Base-by-base conservation (phyloP, 30 jellyfish, hydroid and myxozoan genomes). In the Hydra vulgaris region DNA sequence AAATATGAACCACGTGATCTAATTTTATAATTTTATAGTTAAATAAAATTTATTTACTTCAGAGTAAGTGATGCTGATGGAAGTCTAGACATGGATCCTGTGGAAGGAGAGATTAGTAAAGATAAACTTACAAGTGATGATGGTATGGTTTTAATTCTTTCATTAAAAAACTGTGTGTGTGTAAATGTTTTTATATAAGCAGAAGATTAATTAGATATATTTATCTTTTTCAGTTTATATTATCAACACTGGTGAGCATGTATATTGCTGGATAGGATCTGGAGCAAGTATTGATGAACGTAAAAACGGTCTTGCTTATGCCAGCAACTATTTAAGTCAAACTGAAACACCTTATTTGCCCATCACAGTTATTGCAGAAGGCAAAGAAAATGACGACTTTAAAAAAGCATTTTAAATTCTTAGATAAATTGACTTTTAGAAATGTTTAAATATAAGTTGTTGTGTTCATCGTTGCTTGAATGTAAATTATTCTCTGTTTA, bases 231-330 rank as follows among this genome's bases (percentile, higher is more conserved):
- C 79, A 90, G 97, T 92, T 22, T 92, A 66, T 85, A 87, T 92
- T 76, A 82, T 92, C 82, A 95, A 92, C 80, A 87, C 96, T 18
- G 95, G 95, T n/a, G 95, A 80, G 23, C 98, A 92, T 71, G 87
- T 91, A 82, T 92, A 87, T 80, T 95, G 95, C 68, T 92, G 98
- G 98, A 71, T 92, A 69, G 98, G 98, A 25, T 71, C 78, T 70
- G 93, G 85, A 78, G 96, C 98, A 76, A 92, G 98, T 69, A 56
- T 92, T 24, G 98, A 92, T 70, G 98, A 92, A 82, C 85, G 98
- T 25, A 80, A 89, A 72, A 92, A 92, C 81, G 91, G 95, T 1
- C 53, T 92, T 89, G 27, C 96, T 53, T 80, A 92, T 81, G 98
- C 96, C 18, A 88, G 86, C 81, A 92, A 87, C 71, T 86, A 87